Base-by-base conservation (phyloP, 2,888 invertebrate species). In the Rhagonycha lutea region DNA sequence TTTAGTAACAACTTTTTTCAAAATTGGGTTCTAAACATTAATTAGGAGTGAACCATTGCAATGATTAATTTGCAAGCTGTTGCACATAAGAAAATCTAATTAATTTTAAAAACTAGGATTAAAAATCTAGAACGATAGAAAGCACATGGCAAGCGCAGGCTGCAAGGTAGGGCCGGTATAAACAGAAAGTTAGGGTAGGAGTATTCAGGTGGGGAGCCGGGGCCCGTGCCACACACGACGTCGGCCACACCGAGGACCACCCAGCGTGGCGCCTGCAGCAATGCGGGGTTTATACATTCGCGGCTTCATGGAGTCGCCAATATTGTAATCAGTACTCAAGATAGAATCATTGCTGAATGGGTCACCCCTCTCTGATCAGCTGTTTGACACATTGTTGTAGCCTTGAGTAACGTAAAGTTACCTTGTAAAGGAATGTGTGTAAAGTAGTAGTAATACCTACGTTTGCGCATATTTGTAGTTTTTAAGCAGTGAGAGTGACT, bases 211-310 rank as follows among this genome's bases (percentile, higher is more conserved):
- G 76, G 67, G 79, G 77, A 78, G 78, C 75, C 78, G 79, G 79
- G 78, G 77, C 76, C 74, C 79, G 83, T 82, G 86, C 88, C 88
- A 87, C 88, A 88, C 88, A 88, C 88, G 88, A 86, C 81, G 88
- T 84, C 86, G 87, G 87, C 87, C 86, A 85, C 86, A 86, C 86
- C 85, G 87, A 78, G 86, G 87, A 87, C 87, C 87, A 87, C 87
- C 87, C 87, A 87, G 83, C 82, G 81, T 73, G 85, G 84, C 78
- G 79, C 84, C 81, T 79, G 79, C 73, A 81, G 82, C 82, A 68
- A 79, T 67, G 82, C 80, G 83, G 82, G 82, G 81, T 79, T 81
- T 83, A 83, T 81, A 78, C 67, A 70, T 76, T 81, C 83, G 81
- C 78, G 77, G 81, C 80, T 82, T 81, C 82, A 79, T 79, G 81